Base-by-base conservation (phyloP, 2,888 invertebrate species). In the Meteorus cinctellus region DNA sequence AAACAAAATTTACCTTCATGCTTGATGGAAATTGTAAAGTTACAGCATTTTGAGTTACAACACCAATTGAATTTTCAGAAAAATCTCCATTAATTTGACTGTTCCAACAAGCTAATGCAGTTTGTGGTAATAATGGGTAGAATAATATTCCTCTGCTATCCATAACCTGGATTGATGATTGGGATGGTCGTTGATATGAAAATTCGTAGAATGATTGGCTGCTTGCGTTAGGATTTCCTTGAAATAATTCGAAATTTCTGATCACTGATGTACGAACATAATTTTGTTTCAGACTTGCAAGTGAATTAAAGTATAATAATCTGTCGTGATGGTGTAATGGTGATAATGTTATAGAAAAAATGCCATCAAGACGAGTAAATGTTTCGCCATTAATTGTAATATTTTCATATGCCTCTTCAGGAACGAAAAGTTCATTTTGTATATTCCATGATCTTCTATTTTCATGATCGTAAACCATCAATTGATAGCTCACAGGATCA, bases 31-130 rank as follows among this genome's bases (percentile, higher is more conserved):
- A 90, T 76, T 90, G 89, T 27, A 90, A 66, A 0, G 86, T 87
- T 0, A 85, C 82, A 4, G 77, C 76, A 76, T 89, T 81, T 0
- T 77, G 59, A 27, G 84, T 81, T 10, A 89, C 34, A n/a, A 81
- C 80, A 75, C 91, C 90, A 36, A 93, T 91, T 86, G 92, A 93
- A 69, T 91, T 90, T 1, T 88, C 88, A 0, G 91, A 91, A 83
- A 92, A 95, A 16, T 93, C 91, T 0, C 92, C 92, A 73, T 82
- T 78, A 34, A 82, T 60, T 41, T 10, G 10, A 1, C 93, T 93
- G 85, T 96, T 94, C 95, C 96, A 96, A 81, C 94, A 95, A 84
- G 92, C 92, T 34, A 96, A 91, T 34, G 94, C 92, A 5, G 94
- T 92, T 0, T 94, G 93, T 0, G 92, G 91, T 90, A 94, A 91